Conservation (phyloP, 2,888 invertebrate species). For the Empis stercorea region DNA sequence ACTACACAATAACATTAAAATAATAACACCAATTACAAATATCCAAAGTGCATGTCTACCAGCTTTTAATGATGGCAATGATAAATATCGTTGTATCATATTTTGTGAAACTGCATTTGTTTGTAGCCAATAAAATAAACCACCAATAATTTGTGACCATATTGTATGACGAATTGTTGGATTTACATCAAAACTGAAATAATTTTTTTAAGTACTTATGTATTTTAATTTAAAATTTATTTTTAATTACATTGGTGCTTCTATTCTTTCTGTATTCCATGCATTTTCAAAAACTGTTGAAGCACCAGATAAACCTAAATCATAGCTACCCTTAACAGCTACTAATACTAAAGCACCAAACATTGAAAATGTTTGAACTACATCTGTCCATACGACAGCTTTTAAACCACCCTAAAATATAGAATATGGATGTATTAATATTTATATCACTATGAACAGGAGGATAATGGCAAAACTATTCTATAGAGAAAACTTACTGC, state of each 20-base stretch:
- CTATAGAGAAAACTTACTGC: too few relatives aligned
- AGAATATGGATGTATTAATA: neutral
- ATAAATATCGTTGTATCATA: constrained; percentile 75
- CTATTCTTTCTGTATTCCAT: constrained; percentile 55
- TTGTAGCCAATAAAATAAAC: constrained; percentile 65
- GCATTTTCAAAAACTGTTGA: constrained; percentile 51
- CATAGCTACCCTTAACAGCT: constrained; percentile 58
- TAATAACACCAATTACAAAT: constrained; percentile 41
- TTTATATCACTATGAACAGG: neutral
- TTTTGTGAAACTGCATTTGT: constrained; percentile 72
- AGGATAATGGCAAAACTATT: neutral
- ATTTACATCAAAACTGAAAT: constrained; percentile 56
- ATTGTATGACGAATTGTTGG: constrained; percentile 69
- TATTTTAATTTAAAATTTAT: neutral
- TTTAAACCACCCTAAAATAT: constrained; percentile 63
- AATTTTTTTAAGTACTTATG: neutral
- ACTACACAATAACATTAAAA: constrained; percentile 41
- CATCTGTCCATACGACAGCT: constrained; percentile 68
- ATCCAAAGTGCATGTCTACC: constrained; percentile 44
- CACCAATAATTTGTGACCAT: constrained; percentile 69
- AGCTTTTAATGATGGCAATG: constrained; percentile 54
- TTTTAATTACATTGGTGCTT: constrained; percentile 49
- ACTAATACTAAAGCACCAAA: constrained; percentile 60
- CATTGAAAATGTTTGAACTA: constrained; percentile 67
- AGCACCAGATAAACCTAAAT: constrained; percentile 50